These are phyloP conservation scores for Cephus cinctus DNA, from an alignment of 1,140 invertebrate genomes.

Conservation along the genomic window DNA sequence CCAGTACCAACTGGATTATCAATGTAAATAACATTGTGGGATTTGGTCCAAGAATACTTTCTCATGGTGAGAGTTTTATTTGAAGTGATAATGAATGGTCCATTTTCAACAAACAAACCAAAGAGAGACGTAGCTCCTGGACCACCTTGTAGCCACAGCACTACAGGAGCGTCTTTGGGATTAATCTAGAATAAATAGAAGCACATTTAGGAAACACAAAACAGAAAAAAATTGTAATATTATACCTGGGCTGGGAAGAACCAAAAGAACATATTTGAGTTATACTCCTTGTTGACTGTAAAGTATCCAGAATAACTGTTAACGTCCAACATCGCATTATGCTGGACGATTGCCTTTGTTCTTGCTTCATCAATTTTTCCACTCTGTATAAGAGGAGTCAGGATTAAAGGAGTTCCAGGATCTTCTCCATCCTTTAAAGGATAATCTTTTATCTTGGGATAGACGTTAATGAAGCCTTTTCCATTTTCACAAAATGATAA, in stretches of 20 bases:
- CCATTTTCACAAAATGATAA: constrained; percentile 2
- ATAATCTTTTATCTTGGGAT: constrained; percentile 41
- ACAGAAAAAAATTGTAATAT: not conserved
- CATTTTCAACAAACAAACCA: constrained; percentile 81
- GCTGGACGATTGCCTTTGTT: constrained; percentile 46
- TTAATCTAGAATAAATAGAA: constrained; percentile 30
- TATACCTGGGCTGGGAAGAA: constrained; percentile 72
- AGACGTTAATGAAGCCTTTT: constrained; percentile 39
- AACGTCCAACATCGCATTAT: constrained; percentile 43
- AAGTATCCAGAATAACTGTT: constrained; percentile 68
- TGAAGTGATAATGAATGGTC: constrained; percentile 68
- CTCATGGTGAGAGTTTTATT: constrained; percentile 62
- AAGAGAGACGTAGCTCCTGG: constrained; percentile 79
- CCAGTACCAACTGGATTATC: constrained; percentile 87
- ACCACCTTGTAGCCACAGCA: constrained; percentile 85
- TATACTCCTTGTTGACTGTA: constrained; percentile 72
- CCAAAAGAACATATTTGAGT: constrained; percentile 88
- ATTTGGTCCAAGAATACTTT: constrained; percentile 72
- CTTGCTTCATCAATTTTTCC: constrained; percentile 59
- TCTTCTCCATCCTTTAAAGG: constrained; percentile 43
- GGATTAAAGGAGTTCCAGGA: constrained; percentile 63
- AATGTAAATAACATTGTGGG: constrained; percentile 77
- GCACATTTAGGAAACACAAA: constrained; percentile 5
- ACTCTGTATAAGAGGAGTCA: constrained; percentile 66
- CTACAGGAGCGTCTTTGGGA: constrained; percentile 65